phyloP scores from a whole-genome alignment of 2,113 vertebrate genomes.

The Phrynosoma blainvillii region DNA sequence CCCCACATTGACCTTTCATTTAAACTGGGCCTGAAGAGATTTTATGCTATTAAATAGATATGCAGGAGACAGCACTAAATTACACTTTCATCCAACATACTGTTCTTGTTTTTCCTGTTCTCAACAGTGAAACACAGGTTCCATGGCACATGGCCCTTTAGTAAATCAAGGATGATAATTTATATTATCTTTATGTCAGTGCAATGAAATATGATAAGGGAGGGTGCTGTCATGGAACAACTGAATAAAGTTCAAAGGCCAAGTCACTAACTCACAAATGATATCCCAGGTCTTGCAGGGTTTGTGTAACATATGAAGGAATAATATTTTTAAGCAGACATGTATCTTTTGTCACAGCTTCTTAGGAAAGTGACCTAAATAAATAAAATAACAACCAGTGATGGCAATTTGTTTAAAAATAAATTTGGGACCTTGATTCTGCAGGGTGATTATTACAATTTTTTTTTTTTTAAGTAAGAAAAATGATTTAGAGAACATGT shows the following conservation, averaged over 20 bases:
- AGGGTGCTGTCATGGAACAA: constrained; percentile 59
- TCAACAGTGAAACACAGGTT: constrained; percentile 32
- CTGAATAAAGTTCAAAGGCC: constrained; percentile 51
- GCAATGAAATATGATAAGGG: constrained; percentile 64
- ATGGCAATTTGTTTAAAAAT: background rate
- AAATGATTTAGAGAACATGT: too few species aligned
- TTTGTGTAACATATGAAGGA: background rate
- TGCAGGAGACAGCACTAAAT: accelerated
- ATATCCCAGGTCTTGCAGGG: constrained; percentile 22
- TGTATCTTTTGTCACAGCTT: background rate
- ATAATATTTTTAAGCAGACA: background rate
- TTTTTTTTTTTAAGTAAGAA: background rate
- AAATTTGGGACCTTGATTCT: background rate
- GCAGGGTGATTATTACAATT: background rate
- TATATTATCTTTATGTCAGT: constrained; percentile 56
- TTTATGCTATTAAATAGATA: background rate
- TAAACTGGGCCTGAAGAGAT: background rate
- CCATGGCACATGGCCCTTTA: constrained; percentile 35
- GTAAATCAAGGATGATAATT: constrained; percentile 57
- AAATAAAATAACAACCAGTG: background rate
- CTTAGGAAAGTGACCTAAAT: background rate
- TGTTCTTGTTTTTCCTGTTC: constrained; percentile 7
- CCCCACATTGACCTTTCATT: background rate
- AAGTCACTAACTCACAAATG: constrained; percentile 24
- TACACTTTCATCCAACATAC: accelerated